phyloP scores from a whole-genome alignment of 2,113 vertebrate species.

The Rhinichthys klamathensis region DNA sequence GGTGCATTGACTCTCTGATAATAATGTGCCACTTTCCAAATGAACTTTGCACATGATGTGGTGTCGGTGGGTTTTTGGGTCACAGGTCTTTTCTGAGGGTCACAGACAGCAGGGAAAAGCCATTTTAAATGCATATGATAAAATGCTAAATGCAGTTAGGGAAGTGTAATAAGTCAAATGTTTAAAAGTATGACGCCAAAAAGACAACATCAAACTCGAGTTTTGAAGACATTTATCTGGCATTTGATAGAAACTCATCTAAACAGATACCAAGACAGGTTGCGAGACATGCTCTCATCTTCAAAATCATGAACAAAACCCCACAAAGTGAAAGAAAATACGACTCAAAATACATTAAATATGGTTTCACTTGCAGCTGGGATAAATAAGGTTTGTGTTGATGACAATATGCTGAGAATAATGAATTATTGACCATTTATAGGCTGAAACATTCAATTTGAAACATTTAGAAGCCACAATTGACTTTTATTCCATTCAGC shows the following conservation, averaged over 20 bases:
- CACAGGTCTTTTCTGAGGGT: not conserved
- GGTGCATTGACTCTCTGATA: not conserved
- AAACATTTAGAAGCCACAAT: not conserved
- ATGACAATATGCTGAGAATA: not conserved
- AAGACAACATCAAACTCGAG: not conserved
- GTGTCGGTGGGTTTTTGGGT: not conserved
- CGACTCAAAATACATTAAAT: not conserved
- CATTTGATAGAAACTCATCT: not conserved
- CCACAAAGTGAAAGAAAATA: not conserved
- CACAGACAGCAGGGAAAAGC: not conserved
- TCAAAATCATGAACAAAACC: not conserved
- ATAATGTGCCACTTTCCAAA: not conserved
- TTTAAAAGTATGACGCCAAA: not conserved
- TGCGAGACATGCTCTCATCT: not conserved
- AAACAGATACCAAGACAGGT: too few species aligned
- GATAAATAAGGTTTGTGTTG: not conserved
- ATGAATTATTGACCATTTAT: not conserved
- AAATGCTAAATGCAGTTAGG: not conserved
- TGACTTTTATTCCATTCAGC: not conserved
- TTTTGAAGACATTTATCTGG: not conserved
- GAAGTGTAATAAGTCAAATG: not conserved
- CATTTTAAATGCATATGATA: not conserved
- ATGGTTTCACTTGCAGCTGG: not conserved
- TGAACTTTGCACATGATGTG: not conserved
- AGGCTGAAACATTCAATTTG: not conserved